Evolutionary conservation across 30 jellyfish, hydroid and myxozoan genomes (phyloP).

Genomic region (Mastigias papua): DNA sequence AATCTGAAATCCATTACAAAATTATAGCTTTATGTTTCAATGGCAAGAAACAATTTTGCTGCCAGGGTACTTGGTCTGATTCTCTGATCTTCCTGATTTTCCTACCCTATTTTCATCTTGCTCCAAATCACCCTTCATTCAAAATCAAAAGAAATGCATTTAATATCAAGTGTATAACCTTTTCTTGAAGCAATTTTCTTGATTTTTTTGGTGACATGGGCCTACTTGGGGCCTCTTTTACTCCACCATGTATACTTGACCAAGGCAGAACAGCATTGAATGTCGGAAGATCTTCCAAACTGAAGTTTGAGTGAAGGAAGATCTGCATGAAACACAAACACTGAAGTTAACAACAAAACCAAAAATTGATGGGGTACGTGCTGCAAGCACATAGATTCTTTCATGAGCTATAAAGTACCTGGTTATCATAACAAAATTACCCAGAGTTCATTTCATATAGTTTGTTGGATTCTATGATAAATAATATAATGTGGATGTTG

Average conservation of each 20-base stretch:
- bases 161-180: constrained; percentile 58
- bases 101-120: neutral
- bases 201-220: constrained; percentile 79
- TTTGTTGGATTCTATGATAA: too few species aligned
- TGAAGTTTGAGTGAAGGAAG: constrained; percentile 80
- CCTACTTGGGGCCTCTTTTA: constrained; percentile 34
- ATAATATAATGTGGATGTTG: too few species aligned
- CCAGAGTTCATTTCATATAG: too few species aligned
- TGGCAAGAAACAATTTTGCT: too few species aligned
- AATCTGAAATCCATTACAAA: too few species aligned
- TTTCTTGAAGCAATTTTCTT: constrained; percentile 92
- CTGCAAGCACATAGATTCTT: too few species aligned
- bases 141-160: neutral
- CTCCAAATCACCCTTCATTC: neutral
- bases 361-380: too few species aligned
- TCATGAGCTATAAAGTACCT: too few species aligned
- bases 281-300: constrained; percentile 88
- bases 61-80: too few species aligned
- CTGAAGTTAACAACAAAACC: neutral
- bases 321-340: constrained; percentile 52
- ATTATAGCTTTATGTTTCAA: too few species aligned
- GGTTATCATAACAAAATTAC: too few species aligned
- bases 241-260: constrained; percentile 74
- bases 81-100: neutral
- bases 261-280: constrained; percentile 91